Base-by-base conservation (phyloP, 1,140 invertebrate species). In the Contarinia nasturtii region DNA sequence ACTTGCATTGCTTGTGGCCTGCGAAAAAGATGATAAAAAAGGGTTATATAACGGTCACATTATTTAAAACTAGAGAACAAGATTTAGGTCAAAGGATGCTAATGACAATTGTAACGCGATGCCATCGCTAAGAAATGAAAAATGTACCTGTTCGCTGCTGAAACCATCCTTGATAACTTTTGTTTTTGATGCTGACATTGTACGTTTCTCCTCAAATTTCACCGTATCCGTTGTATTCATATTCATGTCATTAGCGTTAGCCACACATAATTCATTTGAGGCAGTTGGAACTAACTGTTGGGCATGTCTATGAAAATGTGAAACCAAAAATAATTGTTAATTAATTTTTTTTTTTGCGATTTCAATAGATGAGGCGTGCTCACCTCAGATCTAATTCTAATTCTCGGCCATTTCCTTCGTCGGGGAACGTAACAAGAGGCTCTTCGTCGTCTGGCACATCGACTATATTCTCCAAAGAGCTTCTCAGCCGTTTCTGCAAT, bases 81-180 rank as follows among this genome's bases (percentile, higher is more conserved):
- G 4, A 27, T 27, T 27, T 3, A 10, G 4, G 10, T 5, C 10
- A 27, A 27, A 27, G 27, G 27, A 27, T 27, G 27, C 27, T n/a
- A n/a, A n/a, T n/a, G n/a, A n/a, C 27, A 27, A 27, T 27, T 27
- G 3, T 27, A 14, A 34, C 14, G 7, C 33, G 33, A 38, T 38
- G 17, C 17, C 12, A 7, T 38, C 17, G 14, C 14, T 34, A 7
- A 34, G 33, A 34, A 8, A 8, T 34, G 33, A 34, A 8, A n/a
- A n/a, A 44, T 67, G 67, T 55, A 78, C 75, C 53, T 79, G 77
- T 53, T 88, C 85, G 4, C 82, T 76, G 65, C 80, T 86, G 58
- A 79, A 84, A 44, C 79, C 80, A 57, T 87, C 84, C 38, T 79
- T 79, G n/a, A 84, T 72, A 10, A 84, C 76, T 58, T 85, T 82